Evolutionary conservation across 1,140 invertebrate species (phyloP).

Genomic region (Bombus polaris): DNA sequence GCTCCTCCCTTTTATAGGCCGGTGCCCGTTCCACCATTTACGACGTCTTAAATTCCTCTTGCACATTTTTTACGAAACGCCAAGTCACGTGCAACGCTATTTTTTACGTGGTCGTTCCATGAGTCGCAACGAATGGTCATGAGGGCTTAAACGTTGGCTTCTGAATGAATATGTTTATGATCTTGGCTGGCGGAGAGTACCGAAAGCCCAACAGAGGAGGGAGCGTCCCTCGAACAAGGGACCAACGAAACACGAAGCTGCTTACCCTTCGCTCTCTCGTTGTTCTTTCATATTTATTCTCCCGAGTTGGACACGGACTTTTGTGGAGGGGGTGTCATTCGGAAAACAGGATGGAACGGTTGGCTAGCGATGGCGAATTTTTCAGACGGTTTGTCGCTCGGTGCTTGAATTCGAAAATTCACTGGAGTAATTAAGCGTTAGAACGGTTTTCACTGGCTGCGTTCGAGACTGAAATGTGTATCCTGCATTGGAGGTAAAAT

Average conservation of each 20-base stretch:
- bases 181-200: slow-evolving; percentile 28
- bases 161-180: slow-evolving; percentile 50
- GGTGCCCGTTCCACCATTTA: slow-evolving; percentile 9
- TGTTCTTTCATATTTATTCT: slow-evolving; percentile 36
- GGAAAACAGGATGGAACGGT: background rate
- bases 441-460: background rate
- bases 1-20: slow-evolving; percentile 44
- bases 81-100: slow-evolving; percentile 45
- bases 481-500: background rate
- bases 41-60: slow-evolving; percentile 42
- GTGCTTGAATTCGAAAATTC: background rate
- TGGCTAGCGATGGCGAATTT: background rate
- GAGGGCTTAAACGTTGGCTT: slow-evolving; percentile 12
- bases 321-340: slow-evolving; percentile 1
- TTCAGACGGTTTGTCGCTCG: background rate
- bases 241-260: background rate
- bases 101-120: slow-evolving; percentile 31
- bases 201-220: background rate
- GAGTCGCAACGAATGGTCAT: background rate
- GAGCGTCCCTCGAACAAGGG: background rate
- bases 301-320: background rate
- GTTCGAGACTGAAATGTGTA: background rate
- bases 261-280: background rate
- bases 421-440: slow-evolving; percentile 9
- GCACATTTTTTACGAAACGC: slow-evolving; percentile 33